phyloP scores from a whole-genome alignment of 1,140 invertebrate species.

The Steinernema khuongi region DNA sequence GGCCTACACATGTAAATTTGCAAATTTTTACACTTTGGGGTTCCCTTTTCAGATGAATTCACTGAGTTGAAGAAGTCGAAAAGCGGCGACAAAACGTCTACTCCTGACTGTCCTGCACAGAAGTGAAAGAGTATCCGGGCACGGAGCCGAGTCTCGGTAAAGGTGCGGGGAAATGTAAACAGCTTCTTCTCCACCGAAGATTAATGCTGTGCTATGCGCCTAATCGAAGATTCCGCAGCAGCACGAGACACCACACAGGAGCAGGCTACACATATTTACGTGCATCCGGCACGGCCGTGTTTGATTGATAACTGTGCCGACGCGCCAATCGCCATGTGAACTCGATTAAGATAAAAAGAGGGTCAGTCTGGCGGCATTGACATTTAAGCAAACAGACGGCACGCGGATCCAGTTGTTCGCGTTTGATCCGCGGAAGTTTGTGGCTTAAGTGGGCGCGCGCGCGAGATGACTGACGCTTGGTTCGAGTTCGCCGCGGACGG shows the following conservation, averaged over 20 bases:
- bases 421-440: not conserved
- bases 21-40: no score
- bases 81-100: no score
- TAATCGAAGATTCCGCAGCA: not conserved
- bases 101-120: no score
- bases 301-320: not conserved
- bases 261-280: not conserved
- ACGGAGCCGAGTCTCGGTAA: no score
- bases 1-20: no score
- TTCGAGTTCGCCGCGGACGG: not conserved
- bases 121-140: no score
- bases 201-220: not conserved
- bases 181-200: not conserved
- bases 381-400: not conserved
- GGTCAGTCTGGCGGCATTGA: not conserved
- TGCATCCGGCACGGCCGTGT: not conserved
- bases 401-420: no score
- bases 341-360: not conserved
- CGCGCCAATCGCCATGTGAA: not conserved
- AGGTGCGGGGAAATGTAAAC: not conserved
- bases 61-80: no score
- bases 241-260: no score
- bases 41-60: no score
- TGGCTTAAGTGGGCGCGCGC: not conserved
- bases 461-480: conserved; percentile 1